phyloP scores from a whole-genome alignment of 2,113 vertebrate genomes.

The Cottus gobio region DNA sequence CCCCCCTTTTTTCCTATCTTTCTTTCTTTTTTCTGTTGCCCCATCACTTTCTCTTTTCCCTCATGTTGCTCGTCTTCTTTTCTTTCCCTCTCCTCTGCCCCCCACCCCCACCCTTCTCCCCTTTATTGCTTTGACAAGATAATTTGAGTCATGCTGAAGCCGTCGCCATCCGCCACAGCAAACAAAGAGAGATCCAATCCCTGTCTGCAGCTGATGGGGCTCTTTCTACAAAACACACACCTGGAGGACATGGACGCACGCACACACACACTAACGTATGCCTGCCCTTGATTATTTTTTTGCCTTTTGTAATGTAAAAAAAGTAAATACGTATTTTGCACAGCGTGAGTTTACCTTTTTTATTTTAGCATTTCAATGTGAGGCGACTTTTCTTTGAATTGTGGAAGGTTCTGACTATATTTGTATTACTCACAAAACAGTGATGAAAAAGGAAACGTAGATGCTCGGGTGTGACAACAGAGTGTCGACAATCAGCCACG shows the following conservation, averaged over 20 bases:
- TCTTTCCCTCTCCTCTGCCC: neutral
- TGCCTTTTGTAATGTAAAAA: conserved; percentile 34
- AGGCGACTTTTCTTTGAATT: conserved; percentile 40
- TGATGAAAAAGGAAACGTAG: conserved; percentile 21
- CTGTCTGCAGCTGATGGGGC: conserved; percentile 67
- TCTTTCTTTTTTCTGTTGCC: too few relatives aligned
- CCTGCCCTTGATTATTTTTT: conserved; percentile 34
- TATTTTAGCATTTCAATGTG: conserved; percentile 23
- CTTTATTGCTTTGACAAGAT: conserved; percentile 84
- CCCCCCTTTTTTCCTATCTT: conserved; percentile 8
- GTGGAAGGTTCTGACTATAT: conserved; percentile 20
- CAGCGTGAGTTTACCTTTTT: conserved; percentile 4
- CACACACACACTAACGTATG: conserved; percentile 19
- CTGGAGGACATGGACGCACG: conserved; percentile 25
- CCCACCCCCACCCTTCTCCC: conserved; percentile 35
- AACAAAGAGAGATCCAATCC: conserved; percentile 80
- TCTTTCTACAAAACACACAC: conserved; percentile 66
- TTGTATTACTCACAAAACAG: conserved; percentile 15
- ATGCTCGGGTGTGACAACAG: conserved; percentile 4
- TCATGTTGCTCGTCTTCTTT: neutral
- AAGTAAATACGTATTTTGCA: conserved; percentile 28
- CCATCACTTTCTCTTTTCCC: neutral
- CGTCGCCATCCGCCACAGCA: conserved; percentile 70
- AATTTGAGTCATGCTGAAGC: conserved; percentile 82
- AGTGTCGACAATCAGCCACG: conserved; percentile 24